Conservation (phyloP, 2,888 invertebrate genomes). For the Gerris lacustris region DNA sequence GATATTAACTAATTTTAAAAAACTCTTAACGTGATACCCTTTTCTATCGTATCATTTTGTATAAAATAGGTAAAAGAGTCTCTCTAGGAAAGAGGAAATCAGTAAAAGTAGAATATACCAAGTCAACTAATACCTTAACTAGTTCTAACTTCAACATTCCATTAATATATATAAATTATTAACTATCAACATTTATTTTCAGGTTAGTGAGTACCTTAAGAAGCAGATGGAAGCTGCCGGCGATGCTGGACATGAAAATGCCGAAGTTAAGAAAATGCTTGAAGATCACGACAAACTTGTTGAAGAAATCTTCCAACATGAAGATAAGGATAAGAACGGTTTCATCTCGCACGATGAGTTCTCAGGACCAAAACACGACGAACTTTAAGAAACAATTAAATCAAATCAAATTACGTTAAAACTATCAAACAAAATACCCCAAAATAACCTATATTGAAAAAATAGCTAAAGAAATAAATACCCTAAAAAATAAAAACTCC, state of each 20-base stretch:
- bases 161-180: too few relatives aligned
- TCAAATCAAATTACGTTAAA: background rate
- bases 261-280: constrained; percentile 69
- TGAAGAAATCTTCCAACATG: constrained; percentile 93
- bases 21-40: too few relatives aligned
- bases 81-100: too few relatives aligned
- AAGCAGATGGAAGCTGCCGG: constrained; percentile 74
- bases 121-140: too few relatives aligned
- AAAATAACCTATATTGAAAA: too few relatives aligned
- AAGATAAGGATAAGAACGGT: constrained; percentile 92
- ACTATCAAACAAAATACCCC: background rate
- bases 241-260: constrained; percentile 47
- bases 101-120: too few relatives aligned
- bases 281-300: constrained; percentile 85
- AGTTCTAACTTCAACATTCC: too few relatives aligned
- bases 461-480: too few relatives aligned
- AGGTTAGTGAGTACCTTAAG: constrained; percentile 76
- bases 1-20: too few relatives aligned
- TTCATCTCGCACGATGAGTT: constrained; percentile 92
- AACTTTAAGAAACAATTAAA: constrained; percentile 51
- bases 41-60: too few relatives aligned
- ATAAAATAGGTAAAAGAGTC: too few relatives aligned
- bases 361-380: constrained; percentile 94
- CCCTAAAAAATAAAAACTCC: too few relatives aligned
- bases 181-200: background rate